Base-by-base conservation (phyloP, 2,797 vertebrate species). In the Liparis tanakae region DNA sequence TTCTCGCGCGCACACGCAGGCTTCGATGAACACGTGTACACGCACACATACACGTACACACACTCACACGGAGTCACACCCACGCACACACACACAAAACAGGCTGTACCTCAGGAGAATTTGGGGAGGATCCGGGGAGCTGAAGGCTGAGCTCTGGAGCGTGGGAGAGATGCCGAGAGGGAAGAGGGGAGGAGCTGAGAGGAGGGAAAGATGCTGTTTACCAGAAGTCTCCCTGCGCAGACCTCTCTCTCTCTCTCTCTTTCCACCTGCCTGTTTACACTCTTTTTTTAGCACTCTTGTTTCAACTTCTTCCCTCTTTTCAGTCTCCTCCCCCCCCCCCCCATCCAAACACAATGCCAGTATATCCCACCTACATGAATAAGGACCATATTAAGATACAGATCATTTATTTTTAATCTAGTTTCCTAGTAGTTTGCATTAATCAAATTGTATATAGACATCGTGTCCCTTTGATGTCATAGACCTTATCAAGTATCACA, bases 151-250 rank as follows among this genome's bases (percentile, higher is more conserved):
- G 77, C 79, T 86, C 67, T 1, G 79, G 79, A 89, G 88, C 86
- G 89, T 90, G 90, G 88, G 91, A 91, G 90, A 85, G 84, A 88
- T 86, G 84, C 79, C 71, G 89, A 79, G 76, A 85, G 84, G 79
- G 86, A 84, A 81, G 85, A 83, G 80, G 87, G 87, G 87, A 86
- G 90, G 89, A 90, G 93, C 83, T 54, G 75, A 83, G 78, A 62
- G 78, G 46, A 85, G 86, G 82, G 83, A 75, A 77, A 85, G 88
- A 87, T 86, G 92, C 87, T 89, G 87, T 85, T 91, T 88, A 89
- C 80, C 85, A 90, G 85, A 85, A 72, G 67, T 83, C 69, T 84
- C 78, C 68, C 74, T 77, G 46, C 76, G 43, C 56, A 80, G 57
- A 68, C 56, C 77, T 70, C 75, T 15, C 55, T 46, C 55, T 3